These are phyloP conservation scores for Actinemys pallida DNA, from an alignment of 2,113 vertebrate genomes.

Conservation along the genomic window DNA sequence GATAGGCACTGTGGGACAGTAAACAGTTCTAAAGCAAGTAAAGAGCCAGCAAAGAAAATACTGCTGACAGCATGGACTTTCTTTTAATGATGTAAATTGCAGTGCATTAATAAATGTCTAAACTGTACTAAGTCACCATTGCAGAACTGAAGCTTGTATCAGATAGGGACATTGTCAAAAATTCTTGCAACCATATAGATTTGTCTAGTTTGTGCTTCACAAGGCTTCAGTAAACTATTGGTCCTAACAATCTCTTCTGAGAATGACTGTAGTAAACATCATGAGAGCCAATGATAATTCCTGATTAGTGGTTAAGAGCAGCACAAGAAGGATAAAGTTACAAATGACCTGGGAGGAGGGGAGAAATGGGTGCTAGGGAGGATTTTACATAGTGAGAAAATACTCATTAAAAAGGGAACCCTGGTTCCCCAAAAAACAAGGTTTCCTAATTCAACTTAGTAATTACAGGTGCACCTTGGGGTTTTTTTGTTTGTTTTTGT, in stretches of 20 bases:
- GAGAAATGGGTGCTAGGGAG: background rate
- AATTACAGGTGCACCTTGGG: background rate
- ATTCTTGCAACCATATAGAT: background rate
- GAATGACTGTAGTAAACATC: background rate
- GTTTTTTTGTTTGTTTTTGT: background rate
- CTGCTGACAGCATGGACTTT: background rate
- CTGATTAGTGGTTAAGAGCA: background rate
- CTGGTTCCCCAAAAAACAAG: background rate
- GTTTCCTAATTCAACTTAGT: background rate
- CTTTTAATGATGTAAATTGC: background rate
- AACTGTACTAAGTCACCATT: background rate
- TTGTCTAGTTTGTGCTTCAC: background rate
- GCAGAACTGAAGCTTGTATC: background rate
- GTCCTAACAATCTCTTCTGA: background rate
- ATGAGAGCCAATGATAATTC: background rate
- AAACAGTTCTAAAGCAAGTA: constrained; percentile 58
- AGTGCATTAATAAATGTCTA: constrained; percentile 36
- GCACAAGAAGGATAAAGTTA: background rate
- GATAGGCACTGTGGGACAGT: constrained; percentile 49
- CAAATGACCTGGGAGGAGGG: background rate
- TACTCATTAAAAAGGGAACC: background rate
- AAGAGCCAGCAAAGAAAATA: constrained; percentile 28
- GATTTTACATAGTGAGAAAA: background rate
- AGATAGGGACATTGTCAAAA: background rate
- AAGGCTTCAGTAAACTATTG: background rate